Base-by-base conservation (phyloP, 2,797 vertebrate species). In the Pipistrellus kuhlii region DNA sequence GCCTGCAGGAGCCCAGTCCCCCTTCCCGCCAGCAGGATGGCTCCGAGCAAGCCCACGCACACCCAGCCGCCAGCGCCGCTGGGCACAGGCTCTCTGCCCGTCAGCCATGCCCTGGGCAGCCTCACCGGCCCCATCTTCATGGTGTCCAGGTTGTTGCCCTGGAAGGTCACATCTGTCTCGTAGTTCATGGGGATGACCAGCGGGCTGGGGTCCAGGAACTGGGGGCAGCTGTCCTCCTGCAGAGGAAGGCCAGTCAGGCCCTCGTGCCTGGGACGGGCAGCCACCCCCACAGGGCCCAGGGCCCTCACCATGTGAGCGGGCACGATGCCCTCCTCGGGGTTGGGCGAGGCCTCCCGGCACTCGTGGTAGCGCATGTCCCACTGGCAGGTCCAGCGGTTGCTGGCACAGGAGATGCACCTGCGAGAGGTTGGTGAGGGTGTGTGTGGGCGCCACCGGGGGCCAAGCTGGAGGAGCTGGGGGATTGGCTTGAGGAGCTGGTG, bases 371-470 rank as follows among this genome's bases (percentile, higher is more conserved):
- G 93, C 84, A 98, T 98, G 92, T 99, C 98, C 99, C 99, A 99
- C 97, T 99, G 99, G 96, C 99, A 99, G 77, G 98, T 98, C 99
- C 99, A 99, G 66, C 95, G 97, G 97, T 99, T 99, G 97, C 98
- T 98, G 94, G 99, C 98, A 93, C 99, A 99, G 35, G 99, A 99
- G 97, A 98, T 98, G 96, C 99, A 99, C 96, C 99, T 99, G 73
- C 1, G 10, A 8, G 53, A 32, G 57, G 53, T 25, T 0, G 0
- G 15, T 21, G 11, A 82, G 82, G 25, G 4, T 0, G 4, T 7
- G 4, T 0, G 4, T 7, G 1, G 8, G 41, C 64, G 0, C 18
- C 0, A 12, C 3, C 0, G 2, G 51, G 51, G 51, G 9, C 44
- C 51, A 6, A 15, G 48, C 1, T 51, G 15, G 48, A 15, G 48